Conservation (phyloP, 1,140 invertebrate genomes). For the Drosophila punjabiensis region DNA sequence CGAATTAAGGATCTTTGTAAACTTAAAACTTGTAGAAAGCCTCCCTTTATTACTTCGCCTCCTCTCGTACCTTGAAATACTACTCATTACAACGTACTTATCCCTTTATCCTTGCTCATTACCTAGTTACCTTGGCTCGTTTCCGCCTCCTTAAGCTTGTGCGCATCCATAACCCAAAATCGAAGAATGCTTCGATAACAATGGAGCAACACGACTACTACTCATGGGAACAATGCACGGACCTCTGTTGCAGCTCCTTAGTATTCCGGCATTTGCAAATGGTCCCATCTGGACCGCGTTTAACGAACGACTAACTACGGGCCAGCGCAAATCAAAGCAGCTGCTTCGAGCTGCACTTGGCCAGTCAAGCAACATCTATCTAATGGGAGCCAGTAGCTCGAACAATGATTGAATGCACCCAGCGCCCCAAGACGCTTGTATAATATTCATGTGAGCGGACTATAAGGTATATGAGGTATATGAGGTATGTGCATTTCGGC, state of each 20-base stretch:
- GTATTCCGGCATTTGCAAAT: constrained; percentile 25
- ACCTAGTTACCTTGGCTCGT: constrained; percentile 31
- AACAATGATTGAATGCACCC: constrained; percentile 41
- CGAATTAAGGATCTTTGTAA: background rate
- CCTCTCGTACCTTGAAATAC: background rate
- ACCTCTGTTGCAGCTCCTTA: constrained; percentile 17
- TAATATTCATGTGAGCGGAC: constrained; percentile 9
- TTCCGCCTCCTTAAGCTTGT: constrained; percentile 19
- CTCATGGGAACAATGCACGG: constrained; percentile 13
- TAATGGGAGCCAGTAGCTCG: constrained; percentile 28
- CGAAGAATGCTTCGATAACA: constrained; percentile 21
- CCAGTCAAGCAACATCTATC: constrained; percentile 11
- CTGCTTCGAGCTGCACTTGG: constrained; percentile 31
- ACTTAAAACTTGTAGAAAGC: background rate
- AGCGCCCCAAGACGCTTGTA: constrained; percentile 24
- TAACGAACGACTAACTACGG: constrained; percentile 55
- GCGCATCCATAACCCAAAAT: constrained; percentile 26
- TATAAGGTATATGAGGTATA: background rate
- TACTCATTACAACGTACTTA: background rate
- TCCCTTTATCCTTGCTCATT: constrained; percentile 10
- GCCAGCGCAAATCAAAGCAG: constrained; percentile 27
- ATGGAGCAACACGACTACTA: constrained; percentile 6
- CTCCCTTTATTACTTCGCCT: background rate
- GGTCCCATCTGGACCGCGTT: constrained; percentile 57
- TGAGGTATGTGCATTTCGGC: background rate